Conservation (phyloP, 2,888 invertebrate species). For the Pseudeuparius sepicola region DNA sequence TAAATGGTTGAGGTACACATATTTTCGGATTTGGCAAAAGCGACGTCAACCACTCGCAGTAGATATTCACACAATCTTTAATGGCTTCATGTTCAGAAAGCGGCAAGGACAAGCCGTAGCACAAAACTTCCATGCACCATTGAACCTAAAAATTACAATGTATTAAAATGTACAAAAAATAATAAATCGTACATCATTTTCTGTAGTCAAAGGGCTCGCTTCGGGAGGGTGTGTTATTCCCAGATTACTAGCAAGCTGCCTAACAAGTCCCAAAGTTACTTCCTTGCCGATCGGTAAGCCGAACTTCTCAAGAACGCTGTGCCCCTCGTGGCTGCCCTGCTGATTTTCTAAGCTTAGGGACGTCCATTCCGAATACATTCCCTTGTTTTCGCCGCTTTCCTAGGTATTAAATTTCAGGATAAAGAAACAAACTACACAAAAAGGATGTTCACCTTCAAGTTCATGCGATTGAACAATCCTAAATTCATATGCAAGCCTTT, state of each 20-base stretch:
- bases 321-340: conserved; percentile 52
- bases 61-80: conserved; percentile 91
- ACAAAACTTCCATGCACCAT: conserved; percentile 80
- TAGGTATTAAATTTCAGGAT: conserved; percentile 21
- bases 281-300: conserved; percentile 62
- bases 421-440: not conserved
- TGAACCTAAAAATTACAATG: conserved; percentile 52
- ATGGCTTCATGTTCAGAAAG: conserved; percentile 88
- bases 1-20: conserved; percentile 80
- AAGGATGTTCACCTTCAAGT: conserved; percentile 53
- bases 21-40: conserved; percentile 74
- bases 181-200: conserved; percentile 60
- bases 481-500: conserved; percentile 56
- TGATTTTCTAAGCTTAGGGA: conserved; percentile 57
- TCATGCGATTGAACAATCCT: conserved; percentile 71
- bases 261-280: conserved; percentile 71
- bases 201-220: conserved; percentile 72
- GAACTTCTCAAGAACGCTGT: conserved; percentile 72
- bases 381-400: conserved; percentile 54
- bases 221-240: conserved; percentile 71
- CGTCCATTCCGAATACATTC: conserved; percentile 81
- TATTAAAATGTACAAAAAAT: not conserved
- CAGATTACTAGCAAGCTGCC: conserved; percentile 60
- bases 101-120: conserved; percentile 84
- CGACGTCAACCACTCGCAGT: conserved; percentile 93